Percentiles rank a stretch among this genome's conserved stretches.
Conservation (phyloP, 2,888 invertebrate species). For the Andrena hattorfiana region DNA sequence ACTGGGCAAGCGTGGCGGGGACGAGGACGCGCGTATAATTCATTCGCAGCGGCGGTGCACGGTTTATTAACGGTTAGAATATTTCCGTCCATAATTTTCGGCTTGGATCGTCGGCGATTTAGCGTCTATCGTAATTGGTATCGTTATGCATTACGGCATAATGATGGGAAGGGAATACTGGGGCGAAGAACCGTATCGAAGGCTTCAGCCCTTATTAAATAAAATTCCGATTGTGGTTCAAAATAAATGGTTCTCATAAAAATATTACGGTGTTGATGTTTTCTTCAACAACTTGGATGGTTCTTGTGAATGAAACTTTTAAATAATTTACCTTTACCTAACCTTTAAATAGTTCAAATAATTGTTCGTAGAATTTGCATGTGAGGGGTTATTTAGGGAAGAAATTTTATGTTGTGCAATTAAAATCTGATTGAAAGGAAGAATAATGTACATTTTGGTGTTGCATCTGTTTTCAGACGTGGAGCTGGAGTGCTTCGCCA, state of each 20-base stretch:
- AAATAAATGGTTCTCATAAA: no score
- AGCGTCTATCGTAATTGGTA: conserved; percentile 26
- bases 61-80: conserved; percentile 65
- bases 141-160: conserved; percentile 26
- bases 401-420: no score
- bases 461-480: conserved; percentile 87
- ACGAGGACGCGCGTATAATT: conserved; percentile 54
- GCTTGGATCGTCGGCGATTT: conserved; percentile 31
- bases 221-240: not conserved
- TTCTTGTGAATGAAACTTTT: no score
- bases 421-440: not conserved
- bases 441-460: not conserved
- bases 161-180: conserved; percentile 4
- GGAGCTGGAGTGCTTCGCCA: conserved; percentile 92
- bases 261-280: no score
- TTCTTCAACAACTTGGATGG: no score
- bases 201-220: not conserved
- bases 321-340: no score
- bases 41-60: conserved; percentile 43
- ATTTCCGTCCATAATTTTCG: conserved; percentile 53
- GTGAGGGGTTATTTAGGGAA: no score
- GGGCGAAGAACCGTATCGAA: not conserved
- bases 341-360: no score
- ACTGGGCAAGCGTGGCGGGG: conserved; percentile 26
- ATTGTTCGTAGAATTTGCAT: no score